Base-by-base conservation (phyloP, 2,888 invertebrate species). In the Ametastegia equiseti region DNA sequence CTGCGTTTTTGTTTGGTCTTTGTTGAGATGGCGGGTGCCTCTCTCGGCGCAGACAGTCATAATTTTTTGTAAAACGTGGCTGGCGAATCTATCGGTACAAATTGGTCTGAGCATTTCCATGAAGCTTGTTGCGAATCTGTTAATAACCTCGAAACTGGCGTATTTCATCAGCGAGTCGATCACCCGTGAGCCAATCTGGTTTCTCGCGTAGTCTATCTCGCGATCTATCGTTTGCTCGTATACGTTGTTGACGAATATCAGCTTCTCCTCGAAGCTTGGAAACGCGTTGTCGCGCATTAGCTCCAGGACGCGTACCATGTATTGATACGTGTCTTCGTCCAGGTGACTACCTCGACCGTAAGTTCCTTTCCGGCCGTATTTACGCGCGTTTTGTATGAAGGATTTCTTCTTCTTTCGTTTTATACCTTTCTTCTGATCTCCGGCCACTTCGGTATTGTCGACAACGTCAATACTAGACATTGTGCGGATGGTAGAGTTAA, bases 171-270 rank as follows among this genome's bases (percentile, higher is more conserved):
- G 92, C n/a, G 94, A 93, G 88, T 97, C 97, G 1, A 97, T 92
- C 0, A 96, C 95, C 84, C 96, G 93, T 73, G 96, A 97, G 0
- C 96, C 96, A 0, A 97, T 93, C 91, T 97, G 97, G 92, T 97
- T 97, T 6, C 95, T 95, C 0, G 96, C 94, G 57, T 95, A 94
- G 57, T 96, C 94, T 0, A 96, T 91, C 91, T 97, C 97, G 83
- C 95, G 94, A 0, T 93, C 94, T 83, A 93, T 93, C 0, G 96
- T 96, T 87, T 96, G 94, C 84, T 95, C 95, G 80, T 97, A 93
- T 0, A 97, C 96, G 89, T 97, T 97, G 85, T 95, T 94, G 0
- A 95, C 95, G 88, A 97, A 94, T 0, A 94, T 92, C 81, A 96
- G 92, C 92, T 95, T 95, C 82, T 96, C 96, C n/a, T 96, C 96